Evolutionary conservation across 1,140 invertebrate genomes (phyloP), one percentile per base, ranked within the genome.

Genomic region (Zaprionus davidi): DNA sequence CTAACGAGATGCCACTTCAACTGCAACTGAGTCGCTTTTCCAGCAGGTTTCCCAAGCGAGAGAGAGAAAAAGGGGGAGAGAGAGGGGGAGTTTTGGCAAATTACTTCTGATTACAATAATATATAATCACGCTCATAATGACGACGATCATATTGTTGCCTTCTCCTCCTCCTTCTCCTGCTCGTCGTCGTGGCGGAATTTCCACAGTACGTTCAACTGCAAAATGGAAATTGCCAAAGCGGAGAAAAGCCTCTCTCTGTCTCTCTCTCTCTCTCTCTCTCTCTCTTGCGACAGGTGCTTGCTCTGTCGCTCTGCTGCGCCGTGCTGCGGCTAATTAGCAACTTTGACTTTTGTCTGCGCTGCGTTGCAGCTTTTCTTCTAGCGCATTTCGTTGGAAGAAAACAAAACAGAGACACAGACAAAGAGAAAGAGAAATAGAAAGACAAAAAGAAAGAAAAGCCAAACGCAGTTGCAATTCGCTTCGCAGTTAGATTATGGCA

Each of bases 131-230:
- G 57, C 53, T 87, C 76, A 71, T 53, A 60, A 26, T 51, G 63
- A 75, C 73, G 56, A 57, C 64, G 38, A 82, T 85, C 71, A 87
- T 79, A 22, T 65, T 77, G 76, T 69, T 70, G 79, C 63, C 71
- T 64, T 56, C 82, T 51, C 22, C 13, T 24, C 34, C 31, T 67
- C 41, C 20, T 68, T 7, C 64, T 41, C 24, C 36, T 34, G 24
- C 15, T 78, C 71, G 88, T 78, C 63, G 65, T 88, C 81, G 84
- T 82, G 64, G 41, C 86, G 85, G 85, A 90, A 90, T 90, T 90
- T 90, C 85, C 85, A 90, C 81, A 85, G 86, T 90, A 87, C 82
- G 66, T 86, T 86, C 82, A 86, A 86, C 82, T 83, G 59, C 76
- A 76, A 71, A 76, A 83, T 84, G 82, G 76, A 84, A 84, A 84